Evolutionary conservation across 2,113 vertebrate species (phyloP).

Genomic region (Corythoichthys intestinalis): DNA sequence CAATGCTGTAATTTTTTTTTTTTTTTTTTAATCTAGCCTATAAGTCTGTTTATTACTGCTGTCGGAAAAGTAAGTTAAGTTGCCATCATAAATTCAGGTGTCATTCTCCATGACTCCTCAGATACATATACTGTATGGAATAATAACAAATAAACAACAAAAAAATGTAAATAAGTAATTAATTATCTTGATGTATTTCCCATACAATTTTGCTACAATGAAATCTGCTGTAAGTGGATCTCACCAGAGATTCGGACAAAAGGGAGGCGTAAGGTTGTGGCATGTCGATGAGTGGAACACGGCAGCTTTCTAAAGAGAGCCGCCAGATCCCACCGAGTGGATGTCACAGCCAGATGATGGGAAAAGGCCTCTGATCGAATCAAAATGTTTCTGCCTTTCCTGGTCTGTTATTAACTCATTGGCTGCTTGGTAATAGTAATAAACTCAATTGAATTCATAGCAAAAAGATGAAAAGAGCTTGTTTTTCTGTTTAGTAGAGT

Average conservation of each 20-base stretch:
- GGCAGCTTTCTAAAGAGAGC: conserved; percentile 71
- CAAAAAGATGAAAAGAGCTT: too few relatives aligned
- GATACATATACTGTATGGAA: background rate
- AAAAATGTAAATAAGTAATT: conserved; percentile 64
- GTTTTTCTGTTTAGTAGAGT: too few relatives aligned
- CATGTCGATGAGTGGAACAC: conserved; percentile 74
- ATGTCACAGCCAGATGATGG: conserved; percentile 72
- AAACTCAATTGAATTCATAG: too few relatives aligned
- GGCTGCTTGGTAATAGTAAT: too few relatives aligned
- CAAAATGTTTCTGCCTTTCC: conserved; percentile 25
- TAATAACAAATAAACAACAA: background rate
- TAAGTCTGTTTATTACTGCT: background rate
- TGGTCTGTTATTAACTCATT: background rate
- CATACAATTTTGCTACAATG: conserved; percentile 69
- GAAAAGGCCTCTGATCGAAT: conserved; percentile 50
- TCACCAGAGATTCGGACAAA: conserved; percentile 72
- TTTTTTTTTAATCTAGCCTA: background rate
- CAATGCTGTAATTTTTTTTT: background rate
- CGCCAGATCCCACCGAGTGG: conserved; percentile 71
- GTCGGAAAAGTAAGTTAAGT: conserved; percentile 3
- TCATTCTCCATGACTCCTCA: background rate
- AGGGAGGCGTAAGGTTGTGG: conserved; percentile 76
- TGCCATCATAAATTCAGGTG: background rate
- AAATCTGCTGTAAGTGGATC: conserved; percentile 71
- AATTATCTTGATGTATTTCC: conserved; percentile 62